phyloP scores from a whole-genome alignment of 2,888 invertebrate species.

The Gasteruption jaculator region DNA sequence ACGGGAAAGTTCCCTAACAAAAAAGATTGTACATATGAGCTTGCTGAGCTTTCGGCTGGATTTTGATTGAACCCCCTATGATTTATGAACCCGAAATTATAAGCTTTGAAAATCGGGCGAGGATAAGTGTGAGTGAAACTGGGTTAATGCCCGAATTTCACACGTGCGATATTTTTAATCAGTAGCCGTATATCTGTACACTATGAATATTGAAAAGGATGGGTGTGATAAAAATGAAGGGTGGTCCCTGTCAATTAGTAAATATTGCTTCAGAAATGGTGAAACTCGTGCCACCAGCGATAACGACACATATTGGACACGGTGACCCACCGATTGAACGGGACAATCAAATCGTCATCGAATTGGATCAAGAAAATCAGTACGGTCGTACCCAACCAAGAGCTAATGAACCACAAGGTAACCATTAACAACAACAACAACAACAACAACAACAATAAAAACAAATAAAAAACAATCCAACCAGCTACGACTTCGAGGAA shows the following conservation, averaged over 20 bases:
- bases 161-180: neutral
- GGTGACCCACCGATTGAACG: conserved; percentile 58
- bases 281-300: conserved; percentile 47
- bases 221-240: too few relatives aligned
- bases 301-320: conserved; percentile 53
- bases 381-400: conserved; percentile 57
- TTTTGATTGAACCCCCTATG: too few relatives aligned
- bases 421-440: conserved; percentile 27
- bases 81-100: too few relatives aligned
- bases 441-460: conserved; percentile 10
- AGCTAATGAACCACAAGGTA: conserved; percentile 52
- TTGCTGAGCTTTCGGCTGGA: too few relatives aligned
- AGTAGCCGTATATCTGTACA: too few relatives aligned
- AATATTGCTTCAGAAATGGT: conserved; percentile 49
- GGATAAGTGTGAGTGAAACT: too few relatives aligned
- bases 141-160: too few relatives aligned
- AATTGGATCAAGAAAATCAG: conserved; percentile 63
- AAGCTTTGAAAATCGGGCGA: too few relatives aligned
- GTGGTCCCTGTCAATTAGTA: conserved; percentile 37
- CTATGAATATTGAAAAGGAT: too few relatives aligned
- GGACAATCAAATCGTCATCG: conserved; percentile 64
- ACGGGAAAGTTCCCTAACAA: too few relatives aligned
- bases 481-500: too few relatives aligned
- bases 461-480: conserved; percentile 11
- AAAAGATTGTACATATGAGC: too few relatives aligned